Percentiles rank a stretch among this genome's conserved stretches.
Conservation (phyloP, 2,888 invertebrate genomes). For the Galerucella pusilla region DNA sequence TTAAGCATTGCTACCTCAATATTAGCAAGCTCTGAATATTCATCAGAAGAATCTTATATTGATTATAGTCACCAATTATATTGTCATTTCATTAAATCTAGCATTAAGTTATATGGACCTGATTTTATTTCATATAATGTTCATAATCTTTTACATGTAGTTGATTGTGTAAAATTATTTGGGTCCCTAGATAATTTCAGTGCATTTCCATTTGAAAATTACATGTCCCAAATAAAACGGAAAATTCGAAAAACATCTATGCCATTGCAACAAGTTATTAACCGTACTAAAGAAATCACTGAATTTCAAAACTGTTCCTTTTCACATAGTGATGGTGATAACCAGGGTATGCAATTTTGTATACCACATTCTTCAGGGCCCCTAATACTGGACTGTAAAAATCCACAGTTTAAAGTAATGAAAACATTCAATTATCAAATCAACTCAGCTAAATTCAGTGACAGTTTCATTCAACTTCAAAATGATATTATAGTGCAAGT, state of each 20-base stretch:
- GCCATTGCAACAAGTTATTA: neutral
- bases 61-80: neutral
- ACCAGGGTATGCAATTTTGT: neutral
- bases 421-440: neutral
- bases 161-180: neutral
- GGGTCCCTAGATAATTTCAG: neutral
- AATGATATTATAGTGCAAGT: neutral
- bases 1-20: constrained; percentile 1
- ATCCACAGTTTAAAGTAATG: too few species aligned
- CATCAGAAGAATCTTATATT: neutral
- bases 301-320: too few species aligned
- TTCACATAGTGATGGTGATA: too few species aligned
- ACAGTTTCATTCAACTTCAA: neutral
- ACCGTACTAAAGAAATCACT: too few species aligned
- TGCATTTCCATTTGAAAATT: neutral
- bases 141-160: neutral
- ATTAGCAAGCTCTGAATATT: neutral
- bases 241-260: neutral
- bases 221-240: neutral
- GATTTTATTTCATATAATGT: neutral
- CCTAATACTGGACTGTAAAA: too few species aligned
- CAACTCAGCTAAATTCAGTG: neutral
- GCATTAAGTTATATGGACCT: constrained; percentile 2
- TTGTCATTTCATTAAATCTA: neutral
- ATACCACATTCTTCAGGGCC: neutral